Base-by-base conservation (phyloP, 2,113 vertebrate species). In the Todiramphus chloris region DNA sequence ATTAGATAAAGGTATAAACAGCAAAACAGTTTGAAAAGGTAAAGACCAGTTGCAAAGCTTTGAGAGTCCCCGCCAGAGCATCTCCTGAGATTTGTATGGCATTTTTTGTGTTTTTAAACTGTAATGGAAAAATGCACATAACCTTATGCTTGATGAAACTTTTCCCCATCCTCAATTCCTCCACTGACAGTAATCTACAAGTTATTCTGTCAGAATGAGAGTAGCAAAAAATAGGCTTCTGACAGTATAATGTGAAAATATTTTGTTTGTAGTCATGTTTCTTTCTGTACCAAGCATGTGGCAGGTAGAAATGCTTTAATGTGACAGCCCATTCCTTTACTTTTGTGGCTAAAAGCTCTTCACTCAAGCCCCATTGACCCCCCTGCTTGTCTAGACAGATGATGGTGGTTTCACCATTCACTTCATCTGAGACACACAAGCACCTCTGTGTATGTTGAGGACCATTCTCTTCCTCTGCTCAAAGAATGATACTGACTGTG, bases 241-340 rank as follows among this genome's bases (percentile, higher is more conserved):
- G 96, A 96, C 93, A 96, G 93, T 77, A 66, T 89, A 96, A 95
- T 56, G 91, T 80, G 92, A 94, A 87, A 93, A 96, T 83, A 95
- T 94, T 93, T 92, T 95, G 92, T 94, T 94, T 95, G 94, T 89
- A 93, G 94, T 79, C 95, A 93, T 94, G 90, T 96, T 96, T 96
- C 92, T 96, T 96, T 86, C 92, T 75, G 73, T 73, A 74, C 89
- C 77, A 94, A 91, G 87, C 33, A 82, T 69, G 80, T 53, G 69
- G 94, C 76, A 96, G 86, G 39, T 46, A 92, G 83, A 94, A 95
- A 89, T 64, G 91, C 83, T 94, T 95, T 94, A 96, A 94, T 79
- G 94, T 90, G 92, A 96, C 92, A 96, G 91, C 63, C 81, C 81
- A 95, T 94, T 95, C 63, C 87, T 92, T 92, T 53, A 87, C 66